A percentile compares a stretch with the other conserved stretches of the same genome.
phyloP scores from a whole-genome alignment of 2,113 vertebrate genomes.

The Deroptyus accipitrinus region DNA sequence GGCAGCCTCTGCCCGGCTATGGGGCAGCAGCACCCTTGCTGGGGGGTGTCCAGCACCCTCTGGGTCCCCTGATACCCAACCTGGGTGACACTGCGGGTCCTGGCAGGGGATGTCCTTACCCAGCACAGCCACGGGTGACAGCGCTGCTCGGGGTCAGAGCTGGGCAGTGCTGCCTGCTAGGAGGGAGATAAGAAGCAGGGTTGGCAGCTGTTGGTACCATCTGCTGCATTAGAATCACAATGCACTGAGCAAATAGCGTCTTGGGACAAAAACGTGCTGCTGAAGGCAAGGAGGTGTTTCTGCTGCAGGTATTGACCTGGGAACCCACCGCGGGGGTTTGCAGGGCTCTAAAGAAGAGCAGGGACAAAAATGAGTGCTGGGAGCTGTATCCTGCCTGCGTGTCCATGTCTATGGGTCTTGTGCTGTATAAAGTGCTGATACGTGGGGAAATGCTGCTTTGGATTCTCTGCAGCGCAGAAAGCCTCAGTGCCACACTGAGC shows the following conservation, averaged over 20 bases:
- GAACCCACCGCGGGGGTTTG: neutral
- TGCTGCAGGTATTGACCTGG: neutral
- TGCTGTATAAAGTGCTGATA: neutral
- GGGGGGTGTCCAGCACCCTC: neutral
- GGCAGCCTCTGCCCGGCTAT: constrained; percentile 59
- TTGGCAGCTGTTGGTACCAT: constrained; percentile 49
- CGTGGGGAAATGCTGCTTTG: neutral
- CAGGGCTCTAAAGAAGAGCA: neutral
- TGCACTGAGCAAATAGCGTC: neutral
- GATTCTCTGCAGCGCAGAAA: neutral
- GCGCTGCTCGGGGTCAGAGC: neutral
- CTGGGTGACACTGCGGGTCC: neutral
- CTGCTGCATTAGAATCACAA: constrained; percentile 35
- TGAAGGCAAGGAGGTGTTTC: neutral
- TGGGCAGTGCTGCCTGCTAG: neutral
- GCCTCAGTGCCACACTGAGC: rapidly evolving
- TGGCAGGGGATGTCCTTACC: neutral
- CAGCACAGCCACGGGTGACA: neutral
- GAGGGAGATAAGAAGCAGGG: constrained; percentile 21
- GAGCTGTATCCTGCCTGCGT: neutral
- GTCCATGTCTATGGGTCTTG: neutral
- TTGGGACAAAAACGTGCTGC: neutral
- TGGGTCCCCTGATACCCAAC: neutral
- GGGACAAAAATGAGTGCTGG: neutral
- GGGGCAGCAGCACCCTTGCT: neutral